Base-by-base conservation (phyloP, 2,113 vertebrate genomes). In the Peromyscus californicus region DNA sequence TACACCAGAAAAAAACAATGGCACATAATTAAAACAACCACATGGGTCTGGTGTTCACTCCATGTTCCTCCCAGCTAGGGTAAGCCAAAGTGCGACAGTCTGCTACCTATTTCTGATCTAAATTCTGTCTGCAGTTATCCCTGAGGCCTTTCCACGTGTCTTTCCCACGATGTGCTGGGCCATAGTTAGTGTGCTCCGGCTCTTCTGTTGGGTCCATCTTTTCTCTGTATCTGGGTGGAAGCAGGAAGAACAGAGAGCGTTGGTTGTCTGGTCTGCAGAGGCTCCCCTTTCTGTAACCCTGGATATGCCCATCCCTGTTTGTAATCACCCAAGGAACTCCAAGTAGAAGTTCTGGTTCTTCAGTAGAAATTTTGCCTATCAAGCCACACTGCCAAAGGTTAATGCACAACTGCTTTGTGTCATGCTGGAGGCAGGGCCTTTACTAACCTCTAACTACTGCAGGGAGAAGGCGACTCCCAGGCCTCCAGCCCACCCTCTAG, bases 21-120 rank as follows among this genome's bases (percentile, higher is more conserved):
- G n/a, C 16, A 67, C 57, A 36, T 89, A 95, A 86, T 92, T 90
- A 87, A 97, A 95, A 87, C 29, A 80, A 87, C 45, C 57, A 21
- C 83, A 48, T 1, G 51, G n/a, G 6, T 86, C 92, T 82, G 5
- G 33, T 54, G 69, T 91, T 89, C 9, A 8, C 54, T 75, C 42
- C 48, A n/a, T 70, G 61, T 72, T 90, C 90, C 42, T 95, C 39
- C 31, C 45, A 21, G 16, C n/a, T 8, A 75, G 78, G 42, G 61
- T 22, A 74, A 95, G 74, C 59, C 59, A 63, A 17, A 26, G 36
- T 33, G 16, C 10, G 21, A 39, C 33, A 36, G 22, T 29, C 74
- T 89, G 36, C 63, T 67, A 19, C n/a, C 57, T 87, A 12, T 91
- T 82, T 79, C 75, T 63, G 26, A n/a, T 57, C 63, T 88, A 33